Evolutionary conservation across 2,113 vertebrate species (phyloP).

Genomic region (human (Homo sapiens)): GRCh38 chr2:141897501-141898000

Average conservation of each 20-base stretch:
- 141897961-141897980: not conserved
- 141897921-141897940: not conserved
- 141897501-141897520: not conserved
- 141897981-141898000: not conserved
- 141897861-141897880: not conserved
- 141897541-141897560: not conserved
- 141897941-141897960: not conserved
- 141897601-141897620: not conserved
- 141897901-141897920: not conserved
- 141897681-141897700: not conserved
- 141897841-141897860: not conserved
- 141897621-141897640: not conserved
- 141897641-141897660: not conserved
- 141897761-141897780: not conserved
- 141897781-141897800: not conserved
- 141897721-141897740: not conserved
- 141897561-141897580: not conserved
- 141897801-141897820: not conserved
- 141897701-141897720: not conserved
- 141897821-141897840: not conserved
- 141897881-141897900: not conserved
- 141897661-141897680: not conserved
- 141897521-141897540: not conserved
- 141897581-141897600: too few relatives aligned
- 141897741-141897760: not conserved